Evolutionary conservation across 2,113 vertebrate species (phyloP).

Genomic region (Crotalus tigris): DNA sequence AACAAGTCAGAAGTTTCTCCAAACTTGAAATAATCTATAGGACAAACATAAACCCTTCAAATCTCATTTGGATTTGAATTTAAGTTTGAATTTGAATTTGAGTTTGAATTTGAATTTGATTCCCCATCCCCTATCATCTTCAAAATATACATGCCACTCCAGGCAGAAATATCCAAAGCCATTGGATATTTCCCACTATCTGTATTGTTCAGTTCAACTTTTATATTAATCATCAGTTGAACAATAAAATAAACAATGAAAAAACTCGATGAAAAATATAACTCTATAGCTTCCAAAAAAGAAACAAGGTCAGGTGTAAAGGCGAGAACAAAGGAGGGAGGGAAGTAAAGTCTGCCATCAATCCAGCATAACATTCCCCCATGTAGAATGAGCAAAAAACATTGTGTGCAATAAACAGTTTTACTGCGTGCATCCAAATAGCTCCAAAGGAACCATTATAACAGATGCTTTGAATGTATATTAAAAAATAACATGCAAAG

Average conservation of each 20-base stretch:
- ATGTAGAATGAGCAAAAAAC: constrained; percentile 10
- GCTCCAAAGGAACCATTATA: constrained; percentile 49
- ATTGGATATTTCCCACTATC: background rate
- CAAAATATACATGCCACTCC: background rate
- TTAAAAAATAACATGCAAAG: constrained; percentile 1
- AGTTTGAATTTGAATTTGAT: background rate
- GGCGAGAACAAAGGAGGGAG: background rate
- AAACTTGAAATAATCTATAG: background rate
- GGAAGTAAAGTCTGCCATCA: background rate
- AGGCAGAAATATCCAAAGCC: background rate
- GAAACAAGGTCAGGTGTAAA: background rate
- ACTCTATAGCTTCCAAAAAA: background rate
- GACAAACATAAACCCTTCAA: background rate
- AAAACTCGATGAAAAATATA: background rate
- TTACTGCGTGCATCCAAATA: constrained; percentile 33
- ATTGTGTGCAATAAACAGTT: constrained; percentile 37
- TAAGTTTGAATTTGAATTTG: no score
- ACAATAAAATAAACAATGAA: background rate
- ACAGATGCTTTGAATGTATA: constrained; percentile 34
- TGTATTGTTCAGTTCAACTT: background rate
- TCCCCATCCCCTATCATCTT: background rate
- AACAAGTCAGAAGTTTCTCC: background rate
- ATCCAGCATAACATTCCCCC: background rate
- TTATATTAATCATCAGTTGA: constrained; percentile 1
- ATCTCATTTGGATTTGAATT: background rate